Evolutionary conservation across 1,140 invertebrate genomes (phyloP).

Genomic region (Sycophila sp.): DNA sequence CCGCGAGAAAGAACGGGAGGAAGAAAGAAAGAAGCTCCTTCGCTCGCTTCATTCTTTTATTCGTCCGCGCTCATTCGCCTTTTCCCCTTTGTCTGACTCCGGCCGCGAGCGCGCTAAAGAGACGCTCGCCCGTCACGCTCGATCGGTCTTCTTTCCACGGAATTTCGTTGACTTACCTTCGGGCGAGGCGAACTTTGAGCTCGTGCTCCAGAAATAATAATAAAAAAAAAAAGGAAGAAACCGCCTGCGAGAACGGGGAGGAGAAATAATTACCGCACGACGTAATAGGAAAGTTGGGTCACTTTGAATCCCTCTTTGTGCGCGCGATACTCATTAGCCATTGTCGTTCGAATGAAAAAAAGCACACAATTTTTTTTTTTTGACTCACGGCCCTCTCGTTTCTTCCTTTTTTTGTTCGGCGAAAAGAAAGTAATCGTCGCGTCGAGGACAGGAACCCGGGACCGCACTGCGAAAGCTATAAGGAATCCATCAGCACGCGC

Average conservation of each 20-base stretch:
- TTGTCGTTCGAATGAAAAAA: conserved; percentile 20
- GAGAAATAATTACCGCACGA: conserved; percentile 30
- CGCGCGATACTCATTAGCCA: conserved; percentile 34
- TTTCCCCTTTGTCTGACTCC: conserved; percentile 37
- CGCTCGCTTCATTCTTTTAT: conserved; percentile 39
- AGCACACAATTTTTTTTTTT: background rate
- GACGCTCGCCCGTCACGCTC: conserved; percentile 33
- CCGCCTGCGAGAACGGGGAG: background rate
- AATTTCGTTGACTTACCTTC: conserved; percentile 48
- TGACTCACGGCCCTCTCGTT: background rate
- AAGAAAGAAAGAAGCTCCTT: conserved; percentile 7
- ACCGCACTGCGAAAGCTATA: background rate
- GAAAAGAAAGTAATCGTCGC: background rate
- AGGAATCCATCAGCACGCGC: conserved; percentile 2
- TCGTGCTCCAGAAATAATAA: conserved; percentile 21
- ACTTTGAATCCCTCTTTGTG: conserved; percentile 35
- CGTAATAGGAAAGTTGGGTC: conserved; percentile 31
- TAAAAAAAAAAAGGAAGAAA: background rate
- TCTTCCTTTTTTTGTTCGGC: conserved; percentile 1
- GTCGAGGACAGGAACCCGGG: background rate
- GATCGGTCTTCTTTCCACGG: conserved; percentile 46
- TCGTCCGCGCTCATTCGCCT: conserved; percentile 33
- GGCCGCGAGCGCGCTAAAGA: background rate
- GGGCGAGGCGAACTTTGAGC: conserved; percentile 44
- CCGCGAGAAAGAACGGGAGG: background rate